These are phyloP conservation scores for Pangasius sanitwongsei DNA, from an alignment of 2,797 vertebrate genomes.

Conservation along the genomic window DNA sequence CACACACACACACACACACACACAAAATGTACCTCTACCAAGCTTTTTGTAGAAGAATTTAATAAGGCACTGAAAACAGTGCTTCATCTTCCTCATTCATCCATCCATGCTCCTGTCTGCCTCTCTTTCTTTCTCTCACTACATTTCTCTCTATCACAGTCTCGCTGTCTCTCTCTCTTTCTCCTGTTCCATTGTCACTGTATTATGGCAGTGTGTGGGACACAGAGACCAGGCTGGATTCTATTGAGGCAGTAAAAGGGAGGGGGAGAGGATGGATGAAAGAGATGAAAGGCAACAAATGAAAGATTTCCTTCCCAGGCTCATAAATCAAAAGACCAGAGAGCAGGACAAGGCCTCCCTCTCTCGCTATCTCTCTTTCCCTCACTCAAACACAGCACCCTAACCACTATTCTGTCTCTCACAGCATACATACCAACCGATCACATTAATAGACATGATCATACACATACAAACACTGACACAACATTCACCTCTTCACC, in stretches of 20 bases:
- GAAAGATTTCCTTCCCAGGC: constrained; percentile 75
- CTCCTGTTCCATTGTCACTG: constrained; percentile 33
- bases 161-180: constrained; percentile 10
- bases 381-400: constrained; percentile 59
- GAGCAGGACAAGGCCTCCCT: constrained; percentile 60
- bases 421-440: constrained; percentile 45
- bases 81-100: constrained; percentile 34
- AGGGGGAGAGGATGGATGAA: constrained; percentile 58
- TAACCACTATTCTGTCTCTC: constrained; percentile 40
- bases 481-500: constrained; percentile 9
- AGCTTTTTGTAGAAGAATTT: constrained; percentile 52
- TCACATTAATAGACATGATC: constrained; percentile 37
- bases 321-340: constrained; percentile 68
- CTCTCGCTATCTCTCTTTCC: constrained; percentile 50
- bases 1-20: constrained; percentile 17
- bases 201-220: constrained; percentile 29
- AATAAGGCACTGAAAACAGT: constrained; percentile 47
- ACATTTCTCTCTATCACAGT: constrained; percentile 27
- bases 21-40: constrained; percentile 50
- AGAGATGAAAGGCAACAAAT: constrained; percentile 75
- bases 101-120: neutral
- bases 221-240: constrained; percentile 26
- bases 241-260: constrained; percentile 30
- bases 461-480: constrained; percentile 34
- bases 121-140: constrained; percentile 16